Base-by-base conservation (phyloP, 2,113 vertebrate genomes). In the Empidonax alnorum region DNA sequence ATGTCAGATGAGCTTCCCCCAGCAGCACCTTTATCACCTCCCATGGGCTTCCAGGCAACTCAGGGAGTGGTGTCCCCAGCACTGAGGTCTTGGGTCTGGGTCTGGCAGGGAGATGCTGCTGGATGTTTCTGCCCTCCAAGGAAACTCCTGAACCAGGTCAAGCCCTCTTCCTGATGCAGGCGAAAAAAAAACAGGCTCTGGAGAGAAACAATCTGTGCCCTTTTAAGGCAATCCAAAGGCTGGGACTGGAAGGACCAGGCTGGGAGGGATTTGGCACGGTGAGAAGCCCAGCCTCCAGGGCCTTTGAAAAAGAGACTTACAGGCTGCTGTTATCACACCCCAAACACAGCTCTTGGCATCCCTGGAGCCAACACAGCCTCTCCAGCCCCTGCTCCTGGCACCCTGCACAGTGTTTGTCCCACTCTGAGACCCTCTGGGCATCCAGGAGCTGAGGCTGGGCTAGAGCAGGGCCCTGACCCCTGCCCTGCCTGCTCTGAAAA, bases 181-280 rank as follows among this genome's bases (percentile, higher is more conserved):
- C 42, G 13, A 15, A 80, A 22, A 80, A 22, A 52, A 89, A 62
- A 46, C 69, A 81, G 11, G 37, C 56, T 76, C 42, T 10, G 59
- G 61, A 75, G 69, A 68, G 56, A 92, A 85, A 76, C 67, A 7
- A 16, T 67, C 92, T 56, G 62, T 96, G 76, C 93, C 98, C 98
- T 98, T 98, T 97, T 97, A 98, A 98, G 98, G 98, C 81, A 95
- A 83, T 97, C 6, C 85, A 93, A 87, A 92, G 86, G 75, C 90
- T 86, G 89, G 52, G 87, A 59, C 87, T 84, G 95, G 58, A 47
- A 35, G 8, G 31, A 42, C 62, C 53, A 6, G 93, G 69, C 90
- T 85, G 87, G 61, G 90, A 92, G 85, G 91, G 84, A 66, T 84
- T 81, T 94, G 94, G 89, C 80, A 28, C 5, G 8, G 7, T 30